phyloP scores from a whole-genome alignment of 2,113 vertebrate species.

The Chlorodrepanis virens region DNA sequence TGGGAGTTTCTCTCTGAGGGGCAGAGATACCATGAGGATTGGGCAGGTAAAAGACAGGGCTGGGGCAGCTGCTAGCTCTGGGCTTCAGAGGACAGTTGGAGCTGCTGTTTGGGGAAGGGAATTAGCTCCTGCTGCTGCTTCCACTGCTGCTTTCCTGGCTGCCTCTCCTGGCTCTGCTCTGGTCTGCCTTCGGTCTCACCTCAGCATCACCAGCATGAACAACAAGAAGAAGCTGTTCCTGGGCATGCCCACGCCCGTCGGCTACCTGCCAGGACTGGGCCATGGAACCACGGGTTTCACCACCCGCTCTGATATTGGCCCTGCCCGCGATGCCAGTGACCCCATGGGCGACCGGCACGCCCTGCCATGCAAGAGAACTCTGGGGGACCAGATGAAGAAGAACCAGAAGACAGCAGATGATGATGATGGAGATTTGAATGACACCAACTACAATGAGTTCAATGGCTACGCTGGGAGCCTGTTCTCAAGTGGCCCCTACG shows the following conservation, averaged over 20 bases:
- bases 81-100: not conserved
- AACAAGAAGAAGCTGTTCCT: slow-evolving; percentile 61
- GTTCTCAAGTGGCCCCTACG: slow-evolving; percentile 95
- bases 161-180: not conserved
- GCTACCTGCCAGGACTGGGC: slow-evolving; percentile 92
- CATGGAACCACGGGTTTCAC: slow-evolving; percentile 95
- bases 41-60: not conserved
- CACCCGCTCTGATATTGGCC: slow-evolving; percentile 95
- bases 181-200: not conserved
- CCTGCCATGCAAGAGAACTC: slow-evolving; percentile 91
- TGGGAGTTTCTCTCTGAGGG: not conserved
- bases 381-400: slow-evolving; percentile 98
- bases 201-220: not conserved
- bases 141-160: not conserved
- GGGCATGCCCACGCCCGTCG: slow-evolving; percentile 93
- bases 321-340: slow-evolving; percentile 93
- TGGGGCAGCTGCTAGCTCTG: not conserved
- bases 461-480: slow-evolving; percentile 96
- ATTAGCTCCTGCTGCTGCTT: not conserved
- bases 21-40: too few species aligned
- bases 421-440: slow-evolving; percentile 89
- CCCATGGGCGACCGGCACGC: slow-evolving; percentile 94
- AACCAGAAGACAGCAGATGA: slow-evolving; percentile 87
- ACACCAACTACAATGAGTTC: slow-evolving; percentile 98
- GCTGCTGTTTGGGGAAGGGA: not conserved